These are phyloP conservation scores for Agrochola litura DNA, from an alignment of 2,888 invertebrate genomes.

Conservation along the genomic window DNA sequence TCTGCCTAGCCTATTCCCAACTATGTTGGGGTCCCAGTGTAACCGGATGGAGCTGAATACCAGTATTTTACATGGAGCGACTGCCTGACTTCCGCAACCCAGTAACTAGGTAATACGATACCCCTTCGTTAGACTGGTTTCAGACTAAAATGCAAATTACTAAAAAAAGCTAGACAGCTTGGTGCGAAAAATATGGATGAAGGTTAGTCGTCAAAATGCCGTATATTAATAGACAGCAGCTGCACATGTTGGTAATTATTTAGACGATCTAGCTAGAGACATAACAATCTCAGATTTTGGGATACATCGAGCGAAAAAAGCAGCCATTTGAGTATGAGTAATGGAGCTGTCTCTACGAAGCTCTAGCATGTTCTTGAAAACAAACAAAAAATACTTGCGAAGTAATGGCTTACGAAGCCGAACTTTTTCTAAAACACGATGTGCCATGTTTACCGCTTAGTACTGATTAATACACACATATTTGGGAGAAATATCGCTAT, in stretches of 20 bases:
- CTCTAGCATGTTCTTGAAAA: not conserved
- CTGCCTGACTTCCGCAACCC: no score
- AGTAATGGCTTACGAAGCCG: no score
- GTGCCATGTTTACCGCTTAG: not conserved
- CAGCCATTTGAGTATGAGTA: not conserved
- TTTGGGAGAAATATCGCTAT: not conserved
- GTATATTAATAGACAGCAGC: not conserved
- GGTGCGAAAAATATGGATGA: conserved; percentile 1
- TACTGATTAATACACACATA: not conserved
- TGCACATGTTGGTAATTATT: not conserved
- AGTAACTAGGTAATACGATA: no score
- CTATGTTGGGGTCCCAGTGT: no score
- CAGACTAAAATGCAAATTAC: not conserved
- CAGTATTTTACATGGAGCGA: no score
- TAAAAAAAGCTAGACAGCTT: conserved; percentile 24
- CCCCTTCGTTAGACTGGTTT: no score
- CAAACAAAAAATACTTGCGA: not conserved
- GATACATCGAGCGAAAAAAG: not conserved
- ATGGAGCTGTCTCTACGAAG: not conserved
- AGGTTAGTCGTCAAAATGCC: not conserved
- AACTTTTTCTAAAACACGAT: not conserved
- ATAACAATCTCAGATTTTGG: not conserved
- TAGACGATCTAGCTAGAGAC: not conserved
- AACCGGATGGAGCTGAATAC: no score
- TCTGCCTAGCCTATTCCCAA: no score